These are phyloP conservation scores for Monopterus albus DNA, from an alignment of 2,113 vertebrate genomes.

Conservation along the genomic window DNA sequence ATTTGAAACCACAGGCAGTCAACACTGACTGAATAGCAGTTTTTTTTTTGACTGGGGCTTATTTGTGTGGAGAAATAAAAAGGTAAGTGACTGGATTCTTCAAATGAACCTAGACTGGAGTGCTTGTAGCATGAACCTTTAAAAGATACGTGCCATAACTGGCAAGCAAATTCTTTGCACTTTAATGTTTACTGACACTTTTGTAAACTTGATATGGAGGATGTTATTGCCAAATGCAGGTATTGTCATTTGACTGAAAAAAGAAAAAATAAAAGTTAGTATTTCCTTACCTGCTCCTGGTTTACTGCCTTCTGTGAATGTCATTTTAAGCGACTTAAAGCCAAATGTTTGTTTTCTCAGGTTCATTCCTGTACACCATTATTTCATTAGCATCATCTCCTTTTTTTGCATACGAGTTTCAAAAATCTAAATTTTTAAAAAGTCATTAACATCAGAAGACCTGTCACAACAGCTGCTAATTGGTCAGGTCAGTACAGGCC, in stretches of 20 bases:
- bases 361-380: neutral
- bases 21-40: conserved; percentile 41
- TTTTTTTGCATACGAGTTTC: conserved; percentile 54
- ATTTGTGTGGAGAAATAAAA: conserved; percentile 57
- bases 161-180: conserved; percentile 79
- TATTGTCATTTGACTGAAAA: conserved; percentile 79
- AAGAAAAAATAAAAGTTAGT: conserved; percentile 72
- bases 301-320: conserved; percentile 38
- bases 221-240: conserved; percentile 75
- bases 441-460: conserved; percentile 60
- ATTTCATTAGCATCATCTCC: conserved; percentile 50
- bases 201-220: conserved; percentile 77
- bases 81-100: conserved; percentile 52
- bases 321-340: neutral
- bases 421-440: conserved; percentile 73
- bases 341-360: conserved; percentile 1
- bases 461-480: conserved; percentile 74
- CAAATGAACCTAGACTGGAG: conserved; percentile 56
- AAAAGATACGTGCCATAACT: conserved; percentile 72
- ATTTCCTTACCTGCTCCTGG: conserved; percentile 66
- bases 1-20: conserved; percentile 60
- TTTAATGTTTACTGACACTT: conserved; percentile 84
- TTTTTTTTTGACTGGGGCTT: conserved; percentile 53
- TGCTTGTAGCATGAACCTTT: conserved; percentile 83
- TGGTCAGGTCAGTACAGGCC: conserved; percentile 56